Percentiles rank a stretch among this genome's conserved stretches.
Conservation (phyloP, 2,888 invertebrate species). For the Crossocerus cetratus region DNA sequence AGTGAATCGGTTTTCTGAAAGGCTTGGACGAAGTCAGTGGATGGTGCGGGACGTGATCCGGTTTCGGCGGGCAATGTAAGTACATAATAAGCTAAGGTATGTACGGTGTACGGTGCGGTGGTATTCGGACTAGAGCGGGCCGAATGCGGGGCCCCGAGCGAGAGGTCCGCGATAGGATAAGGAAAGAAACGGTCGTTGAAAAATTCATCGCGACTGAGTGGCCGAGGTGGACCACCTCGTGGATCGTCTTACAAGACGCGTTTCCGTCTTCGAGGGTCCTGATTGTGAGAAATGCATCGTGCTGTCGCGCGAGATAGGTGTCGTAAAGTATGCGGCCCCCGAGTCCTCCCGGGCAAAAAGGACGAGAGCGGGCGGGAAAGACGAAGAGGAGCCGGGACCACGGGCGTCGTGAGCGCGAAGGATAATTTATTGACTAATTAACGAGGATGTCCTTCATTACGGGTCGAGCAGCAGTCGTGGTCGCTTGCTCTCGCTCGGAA, state of each 20-base stretch:
- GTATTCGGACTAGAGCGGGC: background rate
- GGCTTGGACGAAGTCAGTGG: no score
- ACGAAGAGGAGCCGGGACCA: slow-evolving; percentile 41
- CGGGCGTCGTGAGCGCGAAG: slow-evolving; percentile 69
- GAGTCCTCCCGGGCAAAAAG: slow-evolving; percentile 52
- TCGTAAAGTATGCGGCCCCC: slow-evolving; percentile 68
- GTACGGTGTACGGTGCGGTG: background rate
- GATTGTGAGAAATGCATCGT: slow-evolving; percentile 64
- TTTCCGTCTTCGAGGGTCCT: slow-evolving; percentile 61
- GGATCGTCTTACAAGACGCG: slow-evolving; percentile 59
- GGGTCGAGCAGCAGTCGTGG: slow-evolving; percentile 68
- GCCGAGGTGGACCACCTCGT: slow-evolving; percentile 58
- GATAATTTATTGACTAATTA: slow-evolving; percentile 77
- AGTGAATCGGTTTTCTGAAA: no score
- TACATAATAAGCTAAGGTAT: slow-evolving; percentile 1
- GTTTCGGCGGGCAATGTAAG: no score
- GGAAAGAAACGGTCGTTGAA: slow-evolving; percentile 37
- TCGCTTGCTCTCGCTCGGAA: slow-evolving; percentile 66
- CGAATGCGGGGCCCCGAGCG: background rate
- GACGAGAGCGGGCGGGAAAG: slow-evolving; percentile 28
- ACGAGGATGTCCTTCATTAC: slow-evolving; percentile 77
- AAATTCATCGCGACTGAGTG: slow-evolving; percentile 53
- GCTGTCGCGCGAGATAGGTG: slow-evolving; percentile 65
- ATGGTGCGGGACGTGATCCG: no score
- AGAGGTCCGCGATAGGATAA: background rate